Percentiles rank a stretch among this genome's conserved stretches.
Conservation (phyloP, 2,797 vertebrate genomes). For the Manis crassicaudata region DNA sequence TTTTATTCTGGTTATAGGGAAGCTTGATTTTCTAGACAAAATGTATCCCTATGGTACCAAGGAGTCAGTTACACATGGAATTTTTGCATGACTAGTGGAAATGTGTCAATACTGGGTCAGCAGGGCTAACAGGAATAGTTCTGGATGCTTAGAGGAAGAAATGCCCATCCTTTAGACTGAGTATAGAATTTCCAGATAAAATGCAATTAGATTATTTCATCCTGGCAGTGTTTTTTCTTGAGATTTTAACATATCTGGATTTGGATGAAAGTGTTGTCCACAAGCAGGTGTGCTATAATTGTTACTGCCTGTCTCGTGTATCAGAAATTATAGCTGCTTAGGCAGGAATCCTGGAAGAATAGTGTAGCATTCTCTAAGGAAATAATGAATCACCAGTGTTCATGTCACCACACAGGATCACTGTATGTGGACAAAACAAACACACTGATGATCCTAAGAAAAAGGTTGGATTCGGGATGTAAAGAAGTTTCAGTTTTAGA, state of each 20-base stretch:
- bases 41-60: neutral
- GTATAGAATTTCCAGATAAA: neutral
- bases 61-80: neutral
- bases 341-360: neutral
- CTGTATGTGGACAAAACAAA: neutral
- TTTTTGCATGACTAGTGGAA: neutral
- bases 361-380: neutral
- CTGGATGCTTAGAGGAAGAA: neutral
- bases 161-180: neutral
- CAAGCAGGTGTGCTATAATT: neutral
- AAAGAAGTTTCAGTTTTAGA: neutral
- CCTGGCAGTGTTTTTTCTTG: neutral
- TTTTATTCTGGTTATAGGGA: neutral
- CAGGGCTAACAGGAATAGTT: neutral
- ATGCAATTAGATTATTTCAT: neutral
- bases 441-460: neutral
- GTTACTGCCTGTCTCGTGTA: neutral
- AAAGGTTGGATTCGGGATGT: neutral
- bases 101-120: neutral
- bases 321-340: neutral
- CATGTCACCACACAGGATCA: neutral
- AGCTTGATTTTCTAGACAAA: neutral
- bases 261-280: neutral
- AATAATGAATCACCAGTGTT: neutral
- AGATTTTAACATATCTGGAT: neutral